These are phyloP conservation scores for Podargus strigoides DNA, from an alignment of 2,797 vertebrate genomes.

Conservation along the genomic window DNA sequence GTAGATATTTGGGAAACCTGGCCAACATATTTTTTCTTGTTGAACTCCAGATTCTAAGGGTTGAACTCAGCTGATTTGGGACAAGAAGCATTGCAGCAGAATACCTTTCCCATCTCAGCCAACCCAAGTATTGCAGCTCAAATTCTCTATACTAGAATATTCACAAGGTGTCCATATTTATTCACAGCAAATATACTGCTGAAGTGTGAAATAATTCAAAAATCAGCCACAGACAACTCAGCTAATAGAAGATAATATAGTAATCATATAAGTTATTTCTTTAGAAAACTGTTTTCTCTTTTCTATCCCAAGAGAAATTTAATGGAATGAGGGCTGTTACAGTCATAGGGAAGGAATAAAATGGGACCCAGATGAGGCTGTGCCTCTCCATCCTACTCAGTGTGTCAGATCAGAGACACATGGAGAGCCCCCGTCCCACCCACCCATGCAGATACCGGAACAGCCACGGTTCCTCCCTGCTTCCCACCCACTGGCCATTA, in stretches of 20 bases:
- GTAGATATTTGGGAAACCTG: neutral
- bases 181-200: neutral
- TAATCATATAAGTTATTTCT: neutral
- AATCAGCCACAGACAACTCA: neutral
- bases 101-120: neutral
- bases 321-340: neutral
- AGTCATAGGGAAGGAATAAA: neutral
- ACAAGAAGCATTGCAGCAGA: neutral
- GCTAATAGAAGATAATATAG: neutral
- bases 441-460: neutral
- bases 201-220: neutral
- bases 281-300: neutral
- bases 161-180: neutral
- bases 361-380: neutral
- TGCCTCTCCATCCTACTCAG: neutral
- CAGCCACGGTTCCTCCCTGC: neutral
- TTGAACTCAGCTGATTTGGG: neutral
- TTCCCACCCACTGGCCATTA: neutral
- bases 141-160: neutral
- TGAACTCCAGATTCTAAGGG: neutral
- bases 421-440: fast-evolving
- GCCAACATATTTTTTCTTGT: neutral
- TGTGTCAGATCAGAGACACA: neutral
- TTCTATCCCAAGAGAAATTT: neutral
- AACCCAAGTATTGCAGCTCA: neutral